Evolutionary conservation across 1,140 invertebrate genomes (phyloP), one percentile per base, ranked within the genome.

Genomic region (Drosophila yakuba): DNA sequence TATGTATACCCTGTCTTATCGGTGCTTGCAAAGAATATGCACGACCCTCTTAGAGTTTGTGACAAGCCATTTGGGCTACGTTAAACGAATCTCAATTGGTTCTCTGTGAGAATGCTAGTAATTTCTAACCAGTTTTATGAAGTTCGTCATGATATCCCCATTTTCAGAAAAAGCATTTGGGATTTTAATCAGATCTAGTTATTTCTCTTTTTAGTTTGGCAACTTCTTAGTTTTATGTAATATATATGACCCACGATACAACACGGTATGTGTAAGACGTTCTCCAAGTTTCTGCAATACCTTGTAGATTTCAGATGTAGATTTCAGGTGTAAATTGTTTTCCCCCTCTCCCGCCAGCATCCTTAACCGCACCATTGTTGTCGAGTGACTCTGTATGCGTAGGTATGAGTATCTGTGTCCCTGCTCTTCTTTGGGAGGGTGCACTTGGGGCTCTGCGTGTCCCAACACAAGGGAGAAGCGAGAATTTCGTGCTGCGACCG

Each of bases 281-380:
- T 6, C 38, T n/a, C 44, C 35, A 25, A 4, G 12, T 15, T 50
- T 59, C 62, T 57, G 68, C 75, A 71, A 38, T 57, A 59, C 56
- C 45, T 67, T 77, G 84, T 77, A 67, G 77, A 69, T 76, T 77
- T 79, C 47, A 67, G 20, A 20, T 20, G 20, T 69, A 72, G 50
- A 69, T 61, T 58, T 56, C 45, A 88, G 84, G 84, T 88, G 83
- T 89, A 89, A 88, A 88, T 85, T 82, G 69, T 58, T 85, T 38
- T 54, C 25, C 67, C 61, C 74, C 57, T 66, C 47, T 39, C 52
- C 43, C 32, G 15, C 20, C 54, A 39, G 23, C 47, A 47, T 75
- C 54, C 73, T 74, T 56, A 39, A 71, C 56, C 45, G 60, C 72
- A 56, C 47, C 48, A 41, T 63, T 41, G 64, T 43, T 52, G 28